These are phyloP conservation scores for Drosophila neoperkinsi DNA, from an alignment of 2,888 invertebrate genomes.

Conservation along the genomic window DNA sequence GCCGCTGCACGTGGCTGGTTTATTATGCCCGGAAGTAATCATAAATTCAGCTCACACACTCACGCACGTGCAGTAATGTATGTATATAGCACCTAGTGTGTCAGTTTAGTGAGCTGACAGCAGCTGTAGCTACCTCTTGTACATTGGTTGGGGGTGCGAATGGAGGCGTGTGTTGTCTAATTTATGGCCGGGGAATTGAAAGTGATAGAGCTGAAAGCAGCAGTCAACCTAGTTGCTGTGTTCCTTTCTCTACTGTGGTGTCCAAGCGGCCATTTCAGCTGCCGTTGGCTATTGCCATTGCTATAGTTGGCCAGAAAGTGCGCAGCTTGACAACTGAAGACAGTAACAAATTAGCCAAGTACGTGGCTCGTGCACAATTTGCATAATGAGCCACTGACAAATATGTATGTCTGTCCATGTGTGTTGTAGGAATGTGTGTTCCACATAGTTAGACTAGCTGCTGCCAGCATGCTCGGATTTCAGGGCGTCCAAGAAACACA, in stretches of 20 bases:
- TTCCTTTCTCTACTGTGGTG: not conserved
- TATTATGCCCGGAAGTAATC: constrained; percentile 76
- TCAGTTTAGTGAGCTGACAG: constrained; percentile 35
- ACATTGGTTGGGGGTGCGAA: constrained; percentile 1
- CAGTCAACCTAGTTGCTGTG: not conserved
- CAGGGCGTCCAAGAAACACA: constrained; percentile 20
- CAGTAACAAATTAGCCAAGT: constrained; percentile 76
- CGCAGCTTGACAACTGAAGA: constrained; percentile 72
- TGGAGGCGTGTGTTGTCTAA: constrained; percentile 63
- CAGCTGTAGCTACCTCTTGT: constrained; percentile 58
- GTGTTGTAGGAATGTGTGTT: constrained; percentile 45
- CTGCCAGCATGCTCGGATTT: constrained; percentile 53
- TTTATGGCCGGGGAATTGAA: constrained; percentile 77
- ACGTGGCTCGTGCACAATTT: constrained; percentile 72
- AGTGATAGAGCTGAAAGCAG: constrained; percentile 78
- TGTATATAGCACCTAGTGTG: constrained; percentile 27
- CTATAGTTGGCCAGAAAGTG: constrained; percentile 38
- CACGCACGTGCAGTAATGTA: constrained; percentile 15
- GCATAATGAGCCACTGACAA: constrained; percentile 78
- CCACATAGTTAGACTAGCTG: constrained; percentile 27
- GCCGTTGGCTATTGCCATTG: constrained; percentile 17
- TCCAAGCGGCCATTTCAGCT: constrained; percentile 19
- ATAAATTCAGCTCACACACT: constrained; percentile 69
- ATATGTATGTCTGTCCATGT: constrained; percentile 45
- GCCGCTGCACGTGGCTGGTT: constrained; percentile 64